Conservation (phyloP, 2,797 vertebrate genomes). For the Acanthopagrus latus region DNA sequence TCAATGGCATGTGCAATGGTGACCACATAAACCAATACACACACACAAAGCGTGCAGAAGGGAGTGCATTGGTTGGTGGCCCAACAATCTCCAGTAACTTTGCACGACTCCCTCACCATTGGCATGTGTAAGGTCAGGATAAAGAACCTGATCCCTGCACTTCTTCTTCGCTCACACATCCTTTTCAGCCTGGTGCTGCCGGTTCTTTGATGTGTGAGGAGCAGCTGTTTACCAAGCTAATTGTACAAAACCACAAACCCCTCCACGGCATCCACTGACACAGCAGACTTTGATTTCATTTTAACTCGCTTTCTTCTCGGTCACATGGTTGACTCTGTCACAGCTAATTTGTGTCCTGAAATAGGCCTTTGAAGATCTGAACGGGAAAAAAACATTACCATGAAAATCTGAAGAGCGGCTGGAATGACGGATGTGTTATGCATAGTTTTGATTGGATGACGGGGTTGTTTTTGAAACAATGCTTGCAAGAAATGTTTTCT, state of each 20-base stretch:
- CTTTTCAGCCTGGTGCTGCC: slow-evolving; percentile 36
- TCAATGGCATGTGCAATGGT: no score
- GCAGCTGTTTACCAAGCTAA: slow-evolving; percentile 74
- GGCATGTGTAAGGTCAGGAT: slow-evolving; percentile 29
- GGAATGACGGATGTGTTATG: slow-evolving; percentile 48
- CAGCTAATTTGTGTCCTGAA: slow-evolving; percentile 57
- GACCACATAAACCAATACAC: slow-evolving; percentile 51
- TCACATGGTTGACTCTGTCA: slow-evolving; percentile 65
- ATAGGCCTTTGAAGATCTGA: slow-evolving; percentile 64
- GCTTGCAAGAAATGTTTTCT: not conserved
- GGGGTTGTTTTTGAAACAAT: slow-evolving; percentile 18
- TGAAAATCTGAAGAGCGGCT: slow-evolving; percentile 35
- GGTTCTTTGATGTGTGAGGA: slow-evolving; percentile 69
- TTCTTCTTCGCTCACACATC: slow-evolving; percentile 50
- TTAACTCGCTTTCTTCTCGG: slow-evolving; percentile 49
- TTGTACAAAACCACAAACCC: slow-evolving; percentile 67
- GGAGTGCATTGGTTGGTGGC: slow-evolving; percentile 18
- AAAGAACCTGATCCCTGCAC: slow-evolving; percentile 28
- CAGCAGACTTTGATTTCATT: slow-evolving; percentile 70
- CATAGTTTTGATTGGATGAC: slow-evolving; percentile 21
- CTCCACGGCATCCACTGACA: slow-evolving; percentile 56
- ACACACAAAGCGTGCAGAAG: slow-evolving; percentile 46
- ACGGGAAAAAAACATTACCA: slow-evolving; percentile 35
- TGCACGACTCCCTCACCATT: slow-evolving; percentile 31
- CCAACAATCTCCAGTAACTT: slow-evolving; percentile 50